Conservation (phyloP, 2,113 vertebrate species). For the Megalops atlanticus region DNA sequence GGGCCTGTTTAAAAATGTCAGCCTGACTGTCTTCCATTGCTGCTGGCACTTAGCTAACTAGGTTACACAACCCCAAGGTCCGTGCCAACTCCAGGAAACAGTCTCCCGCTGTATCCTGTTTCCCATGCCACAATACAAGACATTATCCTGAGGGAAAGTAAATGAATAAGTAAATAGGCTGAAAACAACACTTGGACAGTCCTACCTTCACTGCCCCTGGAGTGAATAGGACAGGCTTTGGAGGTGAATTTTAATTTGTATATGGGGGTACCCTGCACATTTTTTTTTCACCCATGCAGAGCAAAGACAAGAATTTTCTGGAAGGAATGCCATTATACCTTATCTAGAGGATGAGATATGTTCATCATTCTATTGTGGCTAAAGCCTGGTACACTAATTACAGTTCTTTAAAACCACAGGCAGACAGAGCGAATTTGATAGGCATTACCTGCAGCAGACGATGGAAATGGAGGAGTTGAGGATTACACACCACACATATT, state of each 20-base stretch:
- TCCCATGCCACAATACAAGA: background rate
- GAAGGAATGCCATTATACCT: background rate
- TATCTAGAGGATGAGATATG: background rate
- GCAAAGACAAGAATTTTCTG: background rate
- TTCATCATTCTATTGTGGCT: background rate
- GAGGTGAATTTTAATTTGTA: background rate
- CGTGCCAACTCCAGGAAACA: background rate
- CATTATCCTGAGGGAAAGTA: background rate
- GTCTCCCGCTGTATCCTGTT: background rate
- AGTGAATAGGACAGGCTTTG: background rate
- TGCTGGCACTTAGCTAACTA: background rate
- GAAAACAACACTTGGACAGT: background rate
- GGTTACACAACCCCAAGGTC: background rate
- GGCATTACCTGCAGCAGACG: no score
- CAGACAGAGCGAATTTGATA: no score
- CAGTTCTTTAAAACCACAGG: background rate
- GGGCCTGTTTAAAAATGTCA: conserved; percentile 17
- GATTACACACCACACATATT: no score
- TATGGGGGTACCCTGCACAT: background rate
- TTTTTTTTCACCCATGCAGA: background rate
- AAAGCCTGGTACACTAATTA: background rate
- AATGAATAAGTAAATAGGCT: background rate
- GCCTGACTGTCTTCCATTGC: background rate
- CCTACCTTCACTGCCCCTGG: background rate
- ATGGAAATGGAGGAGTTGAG: no score